Base-by-base conservation (phyloP, 2,797 vertebrate species). In the Oophaga sylvatica region DNA sequence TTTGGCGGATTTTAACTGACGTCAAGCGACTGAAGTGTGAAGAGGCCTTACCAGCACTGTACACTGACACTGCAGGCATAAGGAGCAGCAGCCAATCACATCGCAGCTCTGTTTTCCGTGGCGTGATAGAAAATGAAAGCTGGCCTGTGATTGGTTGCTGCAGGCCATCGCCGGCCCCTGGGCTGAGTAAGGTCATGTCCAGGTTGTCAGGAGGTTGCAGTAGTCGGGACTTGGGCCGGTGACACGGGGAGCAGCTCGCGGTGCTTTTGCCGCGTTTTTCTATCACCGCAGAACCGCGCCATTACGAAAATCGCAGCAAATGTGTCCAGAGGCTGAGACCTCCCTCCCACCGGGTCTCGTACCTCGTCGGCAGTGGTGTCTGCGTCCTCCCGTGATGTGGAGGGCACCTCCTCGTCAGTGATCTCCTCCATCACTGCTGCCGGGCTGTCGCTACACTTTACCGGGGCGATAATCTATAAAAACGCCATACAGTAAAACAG, bases 341-440 rank as follows among this genome's bases (percentile, higher is more conserved):
- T 70, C 9, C 41, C 57, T 67, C 45, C 63, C 48, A 45, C 76
- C 59, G 81, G 75, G 59, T 20, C 5, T 19, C 31, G 56, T 88
- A 88, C 87, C 87, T 88, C 87, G 15, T 70, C 82, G 15, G 57
- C 29, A 59, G 82, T 16, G 12, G 87, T 17, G 19, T 70, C 87
- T 73, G 67, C 10, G 19, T 79, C 82, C n/a, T 88, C 87, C 82
- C 65, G 76, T 10, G 87, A 88, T 31, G 87, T 88, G 77, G 81
- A 88, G 20, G 87, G 87, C 41, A 70, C 65, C 22, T 88, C 87
- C 82, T 84, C 82, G 4, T 84, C 87, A 0, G 87, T 22, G 2
- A 65, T 45, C 29, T 16, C 82, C 76, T 88, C 87, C 87, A 88
- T 88, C 63, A 79, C 41, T 45, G 57, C 13, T 56, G 48, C 62